phyloP scores from a whole-genome alignment of 2,888 invertebrate genomes.

The Argyresthia goedartella region DNA sequence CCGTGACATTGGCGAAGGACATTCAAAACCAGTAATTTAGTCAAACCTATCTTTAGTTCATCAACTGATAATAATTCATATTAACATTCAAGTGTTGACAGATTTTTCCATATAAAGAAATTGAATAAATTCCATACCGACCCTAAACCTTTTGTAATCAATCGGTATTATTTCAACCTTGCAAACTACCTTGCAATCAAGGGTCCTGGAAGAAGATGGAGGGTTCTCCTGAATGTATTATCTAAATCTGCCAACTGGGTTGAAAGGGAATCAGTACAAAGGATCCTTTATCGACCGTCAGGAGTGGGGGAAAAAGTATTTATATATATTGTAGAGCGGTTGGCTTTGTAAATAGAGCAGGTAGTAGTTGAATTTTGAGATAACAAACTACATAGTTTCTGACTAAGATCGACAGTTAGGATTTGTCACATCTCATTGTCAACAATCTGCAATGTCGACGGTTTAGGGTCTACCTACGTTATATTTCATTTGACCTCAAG shows the following conservation, averaged over 20 bases:
- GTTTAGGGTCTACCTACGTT: no score
- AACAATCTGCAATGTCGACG: no score
- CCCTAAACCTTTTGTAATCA: conserved; percentile 1
- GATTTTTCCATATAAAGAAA: no score
- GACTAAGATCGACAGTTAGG: no score
- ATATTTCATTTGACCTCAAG: no score
- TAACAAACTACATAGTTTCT: no score
- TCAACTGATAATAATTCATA: no score
- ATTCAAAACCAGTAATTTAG: no score
- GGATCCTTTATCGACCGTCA: conserved; percentile 38
- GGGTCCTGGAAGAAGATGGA: not conserved
- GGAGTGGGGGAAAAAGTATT: conserved; percentile 39
- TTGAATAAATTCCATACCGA: not conserved
- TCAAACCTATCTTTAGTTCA: no score
- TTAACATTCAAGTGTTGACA: no score
- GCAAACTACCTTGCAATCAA: conserved; percentile 3
- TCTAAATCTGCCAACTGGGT: conserved; percentile 14
- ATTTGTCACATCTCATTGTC: no score
- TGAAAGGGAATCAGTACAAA: conserved; percentile 31
- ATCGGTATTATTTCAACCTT: conserved; percentile 5
- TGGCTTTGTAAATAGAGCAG: conserved; percentile 64
- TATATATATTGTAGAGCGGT: conserved; percentile 39
- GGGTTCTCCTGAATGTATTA: conserved; percentile 18
- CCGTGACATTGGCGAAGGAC: no score
- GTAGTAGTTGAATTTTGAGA: conserved; percentile 50